A percentile compares a stretch with the other conserved stretches of the same genome.
Conservation (phyloP, 2,113 vertebrate genomes). For the Cheirogaleus medius region DNA sequence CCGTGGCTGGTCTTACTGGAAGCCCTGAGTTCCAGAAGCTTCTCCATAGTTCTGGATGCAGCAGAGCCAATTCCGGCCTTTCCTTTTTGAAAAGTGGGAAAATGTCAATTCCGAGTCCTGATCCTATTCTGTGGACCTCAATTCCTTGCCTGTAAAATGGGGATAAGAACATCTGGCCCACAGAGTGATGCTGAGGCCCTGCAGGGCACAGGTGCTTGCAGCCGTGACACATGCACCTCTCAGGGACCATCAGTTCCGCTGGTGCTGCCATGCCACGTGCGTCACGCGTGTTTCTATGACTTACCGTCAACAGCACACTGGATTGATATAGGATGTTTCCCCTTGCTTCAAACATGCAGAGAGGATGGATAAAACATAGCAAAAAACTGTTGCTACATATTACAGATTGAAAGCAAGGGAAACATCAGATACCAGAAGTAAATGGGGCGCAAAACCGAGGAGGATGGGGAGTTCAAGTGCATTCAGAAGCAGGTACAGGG, state of each 20-base stretch:
- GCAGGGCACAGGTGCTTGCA: rapidly evolving
- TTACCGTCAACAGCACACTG: neutral
- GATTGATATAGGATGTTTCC: neutral
- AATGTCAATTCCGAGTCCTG: neutral
- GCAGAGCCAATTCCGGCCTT: neutral
- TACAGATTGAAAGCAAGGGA: neutral
- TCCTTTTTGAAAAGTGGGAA: neutral
- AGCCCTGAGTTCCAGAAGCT: neutral
- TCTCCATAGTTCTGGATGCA: neutral
- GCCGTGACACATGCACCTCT: rapidly evolving
- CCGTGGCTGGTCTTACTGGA: neutral
- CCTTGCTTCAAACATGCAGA: neutral
- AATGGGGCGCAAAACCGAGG: rapidly evolving
- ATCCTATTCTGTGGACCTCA: rapidly evolving
- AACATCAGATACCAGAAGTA: rapidly evolving
- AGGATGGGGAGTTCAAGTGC: rapidly evolving
- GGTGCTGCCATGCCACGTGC: rapidly evolving
- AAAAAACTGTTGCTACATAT: rapidly evolving
- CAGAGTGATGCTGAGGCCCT: too few species aligned
- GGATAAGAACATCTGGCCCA: rapidly evolving
- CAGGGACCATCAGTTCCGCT: rapidly evolving
- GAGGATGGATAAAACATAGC: too few species aligned
- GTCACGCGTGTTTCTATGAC: rapidly evolving
- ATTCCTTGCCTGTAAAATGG: neutral
- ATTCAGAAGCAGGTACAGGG: rapidly evolving